These are phyloP conservation scores for Hyles euphorbiae DNA, from an alignment of 1,140 invertebrate species.

Conservation along the genomic window DNA sequence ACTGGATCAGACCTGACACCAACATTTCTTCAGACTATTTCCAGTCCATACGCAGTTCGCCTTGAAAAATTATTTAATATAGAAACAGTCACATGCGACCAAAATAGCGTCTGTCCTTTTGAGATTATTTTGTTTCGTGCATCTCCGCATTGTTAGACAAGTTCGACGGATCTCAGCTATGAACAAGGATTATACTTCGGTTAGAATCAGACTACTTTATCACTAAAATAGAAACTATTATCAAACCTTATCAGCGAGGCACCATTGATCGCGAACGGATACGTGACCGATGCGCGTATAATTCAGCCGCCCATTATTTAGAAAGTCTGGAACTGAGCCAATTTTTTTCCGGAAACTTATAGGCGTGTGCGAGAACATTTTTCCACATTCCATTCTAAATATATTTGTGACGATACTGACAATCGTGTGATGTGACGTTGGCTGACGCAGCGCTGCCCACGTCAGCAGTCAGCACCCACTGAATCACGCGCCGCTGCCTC, in stretches of 20 bases:
- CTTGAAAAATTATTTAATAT: too few relatives aligned
- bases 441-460: constrained; percentile 40
- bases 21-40: too few relatives aligned
- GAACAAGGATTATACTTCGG: too few relatives aligned
- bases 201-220: not conserved
- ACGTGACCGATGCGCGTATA: not conserved
- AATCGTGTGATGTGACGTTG: constrained; percentile 42
- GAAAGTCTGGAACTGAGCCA: constrained; percentile 41
- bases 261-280: constrained; percentile 1
- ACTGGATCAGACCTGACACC: too few relatives aligned
- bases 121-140: too few relatives aligned
- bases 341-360: constrained; percentile 46
- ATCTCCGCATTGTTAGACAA: too few relatives aligned
- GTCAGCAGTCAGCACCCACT: constrained; percentile 35
- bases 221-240: too few relatives aligned
- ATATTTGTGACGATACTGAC: constrained; percentile 53
- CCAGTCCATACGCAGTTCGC: too few relatives aligned
- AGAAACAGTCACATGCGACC: too few relatives aligned
- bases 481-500: constrained; percentile 41
- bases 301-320: constrained; percentile 12
- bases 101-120: too few relatives aligned
- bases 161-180: too few relatives aligned
- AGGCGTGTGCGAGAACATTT: constrained; percentile 47
- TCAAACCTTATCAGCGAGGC: constrained; percentile 2
- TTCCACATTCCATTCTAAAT: constrained; percentile 65